Base-by-base conservation (phyloP, 2,113 vertebrate genomes). In the Xyliphius kryptos region DNA sequence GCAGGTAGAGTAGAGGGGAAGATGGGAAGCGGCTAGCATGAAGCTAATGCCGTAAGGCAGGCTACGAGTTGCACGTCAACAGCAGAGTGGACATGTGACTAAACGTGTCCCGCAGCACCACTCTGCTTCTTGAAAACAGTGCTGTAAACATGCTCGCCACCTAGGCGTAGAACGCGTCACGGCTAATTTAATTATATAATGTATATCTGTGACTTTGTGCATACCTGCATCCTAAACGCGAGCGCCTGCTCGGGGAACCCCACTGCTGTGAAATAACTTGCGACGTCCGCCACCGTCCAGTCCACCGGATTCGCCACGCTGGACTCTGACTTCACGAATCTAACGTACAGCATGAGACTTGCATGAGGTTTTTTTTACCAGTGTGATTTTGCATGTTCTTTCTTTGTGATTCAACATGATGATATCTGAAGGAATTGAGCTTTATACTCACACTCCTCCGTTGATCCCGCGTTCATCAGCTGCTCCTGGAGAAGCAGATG, bases 221-320 rank as follows among this genome's bases (percentile, higher is more conserved):
- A 57, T 82, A 92, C 91, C 87, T 93, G 91, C 5, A 86, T 86
- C 70, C 83, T 86, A 77, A 94, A 94, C 43, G 91, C 91, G 0
- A 82, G 76, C 0, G 91, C 91, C 72, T 94, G 91, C 68, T 94
- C 91, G 0, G 89, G 86, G 65, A 93, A 94, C 57, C 91, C 91
- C 0, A 82, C 91, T 17, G 83, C 82, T 0, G 88, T 90, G 77
- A 94, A 90, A 74, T 94, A 94, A 64, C 83, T 85, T 54, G 88
- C 91, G 66, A 94, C 91, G 1, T 93, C 91, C 38, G 87, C 84
- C 54, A 93, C 90, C 0, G 87, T 91, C 91, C 91, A 94, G 67
- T 91, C 86, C 51, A 89, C 77, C 0, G 87, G 89, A 59, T 85
- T 90, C 9, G 74, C 67, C 9, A 77, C 56, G 0, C 66, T 40